Conservation (phyloP, 2,797 vertebrate species). For the Myotis daubentonii region DNA sequence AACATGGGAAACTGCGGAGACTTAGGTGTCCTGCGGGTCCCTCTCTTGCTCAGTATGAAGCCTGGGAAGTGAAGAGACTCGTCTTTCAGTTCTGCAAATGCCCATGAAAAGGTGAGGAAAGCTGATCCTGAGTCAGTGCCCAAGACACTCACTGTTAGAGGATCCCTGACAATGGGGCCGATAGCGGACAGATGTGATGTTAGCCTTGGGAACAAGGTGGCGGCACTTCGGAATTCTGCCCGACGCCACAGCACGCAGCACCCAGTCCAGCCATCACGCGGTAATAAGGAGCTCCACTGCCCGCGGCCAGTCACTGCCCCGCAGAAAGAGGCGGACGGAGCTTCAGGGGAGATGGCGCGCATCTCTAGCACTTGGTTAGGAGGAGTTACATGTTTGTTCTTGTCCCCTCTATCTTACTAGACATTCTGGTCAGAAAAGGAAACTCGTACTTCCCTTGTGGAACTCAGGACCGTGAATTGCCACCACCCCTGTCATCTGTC, state of each 20-base stretch:
- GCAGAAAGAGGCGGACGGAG: not conserved
- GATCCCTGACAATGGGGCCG: not conserved
- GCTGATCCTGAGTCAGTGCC: not conserved
- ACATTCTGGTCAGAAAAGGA: not conserved
- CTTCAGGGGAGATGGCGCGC: fast-evolving
- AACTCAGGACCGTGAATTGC: not conserved
- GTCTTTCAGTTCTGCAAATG: not conserved
- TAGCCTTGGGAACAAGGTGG: not conserved
- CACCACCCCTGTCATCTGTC: not conserved
- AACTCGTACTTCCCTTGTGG: not conserved
- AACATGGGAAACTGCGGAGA: not conserved
- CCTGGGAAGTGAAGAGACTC: too few species aligned
- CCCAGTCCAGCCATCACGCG: fast-evolving
- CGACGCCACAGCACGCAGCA: too few species aligned
- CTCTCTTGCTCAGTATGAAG: not conserved
- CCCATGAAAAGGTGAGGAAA: not conserved
- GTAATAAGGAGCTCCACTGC: not conserved
- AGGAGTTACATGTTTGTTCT: not conserved
- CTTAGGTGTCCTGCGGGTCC: not conserved
- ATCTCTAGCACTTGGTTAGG: not conserved
- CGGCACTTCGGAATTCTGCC: too few species aligned
- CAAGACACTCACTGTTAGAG: not conserved
- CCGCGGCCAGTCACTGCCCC: not conserved
- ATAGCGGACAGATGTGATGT: not conserved
- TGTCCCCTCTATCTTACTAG: not conserved